Base-by-base conservation (phyloP, 1,140 invertebrate genomes). In the Radopholus similis region DNA sequence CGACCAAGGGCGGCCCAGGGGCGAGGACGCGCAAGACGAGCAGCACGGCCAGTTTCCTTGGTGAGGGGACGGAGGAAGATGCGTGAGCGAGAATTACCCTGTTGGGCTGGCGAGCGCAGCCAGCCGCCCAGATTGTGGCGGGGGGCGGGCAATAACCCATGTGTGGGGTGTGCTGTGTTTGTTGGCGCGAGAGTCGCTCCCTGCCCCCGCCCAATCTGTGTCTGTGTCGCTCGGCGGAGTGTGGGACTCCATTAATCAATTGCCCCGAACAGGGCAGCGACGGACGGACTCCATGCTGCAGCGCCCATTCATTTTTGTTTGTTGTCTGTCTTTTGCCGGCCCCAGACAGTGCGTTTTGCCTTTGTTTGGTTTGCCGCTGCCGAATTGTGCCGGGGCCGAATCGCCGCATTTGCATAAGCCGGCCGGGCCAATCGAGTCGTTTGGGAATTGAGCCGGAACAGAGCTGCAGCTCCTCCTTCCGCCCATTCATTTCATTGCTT, bases 31-130 rank as follows among this genome's bases (percentile, higher is more conserved):
- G 58, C 6, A 60, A 60, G 32, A 49, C 58, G 47, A 60, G 58
- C 37, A 38, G 34, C 21, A 60, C 58, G 30, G 47, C 40, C 58
- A 60, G 44, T 60, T 60, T 60, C 30, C 47, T 60, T 32, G 58
- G 58, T 60, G 32, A 60, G 47, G n/a, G n/a, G n/a, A n/a, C n/a
- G n/a, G n/a, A n/a, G n/a, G n/a, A n/a, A n/a, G n/a, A n/a, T n/a
- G n/a, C 38, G 11, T 42, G 1, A 42, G 38, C 38, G 18, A 42
- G 18, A 42, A 42, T 42, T 42, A 42, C 38, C 38, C 38, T 1
- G 11, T 18, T 18, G 38, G 11, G 38, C 11, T 42, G 38, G 38
- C 18, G 11, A n/a, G 38, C 18, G 38, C n/a, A n/a, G n/a, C n/a
- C n/a, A 2, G 0, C n/a, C 11, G 18, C 38, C 18, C 38, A 42